Conservation (phyloP, 92 coral and sea anemone species). For the Blastomussa wellsi region DNA sequence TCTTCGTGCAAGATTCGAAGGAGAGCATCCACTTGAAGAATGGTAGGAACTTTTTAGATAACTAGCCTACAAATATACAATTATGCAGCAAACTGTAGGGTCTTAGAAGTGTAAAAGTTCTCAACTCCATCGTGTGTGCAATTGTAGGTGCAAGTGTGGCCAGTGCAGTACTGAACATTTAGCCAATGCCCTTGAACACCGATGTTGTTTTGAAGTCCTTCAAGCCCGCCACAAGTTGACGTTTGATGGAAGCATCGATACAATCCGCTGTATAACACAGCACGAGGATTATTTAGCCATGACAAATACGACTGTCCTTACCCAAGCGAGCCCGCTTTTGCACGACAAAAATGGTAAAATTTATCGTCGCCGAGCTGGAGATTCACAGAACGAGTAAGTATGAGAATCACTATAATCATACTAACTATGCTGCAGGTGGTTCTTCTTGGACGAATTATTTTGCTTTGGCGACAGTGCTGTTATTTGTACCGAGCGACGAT, state of each 20-base stretch:
- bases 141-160: slow-evolving; percentile 33
- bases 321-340: slow-evolving; percentile 7
- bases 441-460: too few relatives aligned
- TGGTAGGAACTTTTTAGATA: slow-evolving; percentile 1
- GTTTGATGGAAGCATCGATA: slow-evolving; percentile 20
- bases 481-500: too few relatives aligned
- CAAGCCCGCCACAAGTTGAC: slow-evolving; percentile 13
- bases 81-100: not conserved
- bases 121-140: not conserved
- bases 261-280: slow-evolving; percentile 19
- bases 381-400: slow-evolving; percentile 14
- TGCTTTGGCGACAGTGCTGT: too few relatives aligned
- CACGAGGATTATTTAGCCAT: slow-evolving; percentile 24
- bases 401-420: too few relatives aligned
- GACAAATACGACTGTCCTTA: slow-evolving; percentile 14
- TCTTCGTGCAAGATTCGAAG: slow-evolving; percentile 5
- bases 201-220: slow-evolving; percentile 26
- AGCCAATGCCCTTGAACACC: slow-evolving; percentile 23
- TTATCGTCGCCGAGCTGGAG: slow-evolving; percentile 11
- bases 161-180: slow-evolving; percentile 19
- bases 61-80: not conserved
- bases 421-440: too few relatives aligned
- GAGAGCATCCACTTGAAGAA: not conserved
- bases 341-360: slow-evolving; percentile 3
- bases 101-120: not conserved